These are phyloP conservation scores for Conus ventricosus DNA, from an alignment of 1,140 invertebrate genomes.

Conservation along the genomic window DNA sequence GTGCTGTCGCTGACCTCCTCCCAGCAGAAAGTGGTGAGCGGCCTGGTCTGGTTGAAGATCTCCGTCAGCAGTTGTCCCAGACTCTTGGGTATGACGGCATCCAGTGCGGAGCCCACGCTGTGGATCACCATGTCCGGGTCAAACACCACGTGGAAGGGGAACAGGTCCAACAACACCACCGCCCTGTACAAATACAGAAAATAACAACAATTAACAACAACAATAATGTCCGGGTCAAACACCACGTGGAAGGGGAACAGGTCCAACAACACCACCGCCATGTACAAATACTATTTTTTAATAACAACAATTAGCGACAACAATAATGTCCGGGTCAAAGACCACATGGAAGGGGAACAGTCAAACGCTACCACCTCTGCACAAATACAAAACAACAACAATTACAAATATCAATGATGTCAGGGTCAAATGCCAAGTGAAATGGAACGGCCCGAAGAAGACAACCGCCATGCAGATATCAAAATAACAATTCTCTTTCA, in stretches of 20 bases:
- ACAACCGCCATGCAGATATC: no score
- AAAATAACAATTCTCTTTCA: no score
- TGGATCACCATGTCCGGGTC: constrained; percentile 93
- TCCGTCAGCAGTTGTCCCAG: constrained; percentile 85
- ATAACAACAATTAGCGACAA: no score
- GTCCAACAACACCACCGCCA: no score
- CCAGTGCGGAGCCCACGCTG: constrained; percentile 90
- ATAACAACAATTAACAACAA: no score
- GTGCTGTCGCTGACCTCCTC: constrained; percentile 85
- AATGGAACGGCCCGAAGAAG: no score
- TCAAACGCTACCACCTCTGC: constrained; percentile 81
- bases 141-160: constrained; percentile 98
- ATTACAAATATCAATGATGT: no score
- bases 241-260: no score
- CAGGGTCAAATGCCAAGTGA: no score
- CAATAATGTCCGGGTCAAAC: no score
- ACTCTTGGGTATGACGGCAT: constrained; percentile 90
- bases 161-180: constrained; percentile 93
- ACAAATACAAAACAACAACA: no score
- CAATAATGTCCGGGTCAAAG: constrained; percentile 80
- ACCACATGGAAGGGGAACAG: constrained; percentile 98
- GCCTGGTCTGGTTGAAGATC: constrained; percentile 91
- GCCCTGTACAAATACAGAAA: constrained; percentile 75
- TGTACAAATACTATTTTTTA: no score
- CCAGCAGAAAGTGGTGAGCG: constrained; percentile 94